Evolutionary conservation across 2,888 invertebrate genomes (phyloP), one percentile per base, ranked within the genome.

Genomic region (Teleogryllus oceanicus): DNA sequence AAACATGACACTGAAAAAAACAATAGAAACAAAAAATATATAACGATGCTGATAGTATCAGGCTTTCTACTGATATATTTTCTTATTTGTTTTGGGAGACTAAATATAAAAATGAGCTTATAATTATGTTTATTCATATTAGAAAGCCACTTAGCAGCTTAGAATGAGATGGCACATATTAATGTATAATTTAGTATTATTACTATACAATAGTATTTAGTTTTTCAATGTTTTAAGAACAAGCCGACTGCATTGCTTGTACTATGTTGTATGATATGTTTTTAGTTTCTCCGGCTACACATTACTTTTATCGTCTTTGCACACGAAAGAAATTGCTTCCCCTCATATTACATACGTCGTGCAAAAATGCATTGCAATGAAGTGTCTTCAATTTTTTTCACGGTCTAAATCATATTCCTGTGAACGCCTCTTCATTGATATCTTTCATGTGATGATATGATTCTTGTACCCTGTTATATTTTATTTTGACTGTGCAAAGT

Each of bases 1-100:
- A 78, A 82, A 81, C 81, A 82, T 80, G 82, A 82, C 82, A 82
- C 76, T 80, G 74, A 82, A 82, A 79, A 80, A 80, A 82, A 82
- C 75, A 50, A 78, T 81, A 79, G 80, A 81, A 81, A 80, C 76
- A 77, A 62, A 62, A 62, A 62, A 62, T 62, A 62, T 62, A 62
- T 62, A 62, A 62, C 62, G 62, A 62, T 62, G 62, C 62, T 62
- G 62, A 62, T n/a, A 62, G 62, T 62, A 62, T 62, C 62, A 62
- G 62, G 78, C 62, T 76, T 74, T 81, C 80, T 80, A 80, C 50
- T 75, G 50, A 50, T 79, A 81, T 78, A 77, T 77, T 74, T 76
- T 79, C n/a, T 77, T 80, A 75, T 75, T 24, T 37, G 37, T 51
- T 77, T 79, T 51, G 20, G 80, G 79, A 24, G 78, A 80, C 78